A percentile compares a stretch with the other conserved stretches of the same genome.
These are phyloP conservation scores for Megalopta genalis DNA, from an alignment of 1,140 invertebrate genomes.

Conservation along the genomic window DNA sequence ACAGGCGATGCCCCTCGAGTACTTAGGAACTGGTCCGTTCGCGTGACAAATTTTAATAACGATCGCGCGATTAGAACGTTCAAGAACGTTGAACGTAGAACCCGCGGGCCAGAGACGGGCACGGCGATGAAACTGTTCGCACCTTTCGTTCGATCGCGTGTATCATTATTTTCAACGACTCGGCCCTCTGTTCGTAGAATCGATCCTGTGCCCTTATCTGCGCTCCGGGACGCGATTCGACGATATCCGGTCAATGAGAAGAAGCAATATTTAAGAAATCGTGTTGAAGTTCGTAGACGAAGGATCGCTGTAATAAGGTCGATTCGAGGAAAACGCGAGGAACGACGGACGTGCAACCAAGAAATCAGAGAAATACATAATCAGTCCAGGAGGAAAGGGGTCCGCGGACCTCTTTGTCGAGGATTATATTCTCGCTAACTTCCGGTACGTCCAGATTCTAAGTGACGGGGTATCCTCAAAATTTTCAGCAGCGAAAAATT, in stretches of 20 bases:
- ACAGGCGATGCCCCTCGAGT: constrained; percentile 56
- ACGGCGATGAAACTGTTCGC: too few species aligned
- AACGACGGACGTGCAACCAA: constrained; percentile 66
- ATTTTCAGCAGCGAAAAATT: constrained; percentile 57
- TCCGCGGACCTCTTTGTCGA: constrained; percentile 20
- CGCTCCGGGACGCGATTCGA: background rate
- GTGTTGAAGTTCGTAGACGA: background rate
- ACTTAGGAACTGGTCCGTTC: constrained; percentile 62
- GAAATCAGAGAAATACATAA: constrained; percentile 77
- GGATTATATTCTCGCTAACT: constrained; percentile 1
- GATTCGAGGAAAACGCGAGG: constrained; percentile 4
- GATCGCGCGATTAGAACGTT: background rate
- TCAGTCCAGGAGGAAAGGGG: constrained; percentile 60
- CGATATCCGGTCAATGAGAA: background rate
- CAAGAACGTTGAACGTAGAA: too few species aligned
- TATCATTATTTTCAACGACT: too few species aligned
- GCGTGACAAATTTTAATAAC: constrained; percentile 17
- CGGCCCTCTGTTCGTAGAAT: background rate
- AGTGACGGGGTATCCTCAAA: constrained; percentile 70
- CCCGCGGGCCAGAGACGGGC: too few species aligned
- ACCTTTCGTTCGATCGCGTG: too few species aligned
- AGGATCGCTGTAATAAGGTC: background rate
- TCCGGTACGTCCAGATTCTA: constrained; percentile 60
- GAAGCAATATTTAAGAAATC: background rate
- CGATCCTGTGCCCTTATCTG: background rate